These are phyloP conservation scores for Bryconaethiops microstoma DNA, from an alignment of 2,797 vertebrate genomes.

Conservation along the genomic window DNA sequence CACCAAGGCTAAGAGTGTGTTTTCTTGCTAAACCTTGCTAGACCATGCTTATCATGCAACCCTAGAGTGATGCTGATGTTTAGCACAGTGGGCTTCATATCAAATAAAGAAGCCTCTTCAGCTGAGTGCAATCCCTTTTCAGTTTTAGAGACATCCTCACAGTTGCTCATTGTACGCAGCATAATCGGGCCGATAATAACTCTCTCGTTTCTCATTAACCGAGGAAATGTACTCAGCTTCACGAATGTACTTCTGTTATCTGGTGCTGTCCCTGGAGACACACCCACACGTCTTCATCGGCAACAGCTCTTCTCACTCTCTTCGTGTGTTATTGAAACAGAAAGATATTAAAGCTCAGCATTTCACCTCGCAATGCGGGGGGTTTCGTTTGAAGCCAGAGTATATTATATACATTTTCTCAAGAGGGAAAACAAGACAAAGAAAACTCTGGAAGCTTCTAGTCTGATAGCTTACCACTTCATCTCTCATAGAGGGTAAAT, in stretches of 20 bases:
- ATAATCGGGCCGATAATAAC: conserved; percentile 59
- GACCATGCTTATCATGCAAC: background rate
- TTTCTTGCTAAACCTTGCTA: conserved; percentile 4
- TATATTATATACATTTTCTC: conserved; percentile 36
- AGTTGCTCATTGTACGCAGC: conserved; percentile 65
- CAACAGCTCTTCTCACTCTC: conserved; percentile 29
- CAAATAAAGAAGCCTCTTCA: conserved; percentile 9
- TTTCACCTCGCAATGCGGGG: conserved; percentile 1
- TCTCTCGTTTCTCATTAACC: conserved; percentile 70
- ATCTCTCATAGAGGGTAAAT: background rate
- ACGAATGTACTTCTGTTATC: conserved; percentile 59
- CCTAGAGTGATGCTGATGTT: background rate
- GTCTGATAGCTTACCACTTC: background rate
- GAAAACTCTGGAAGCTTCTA: conserved; percentile 1
- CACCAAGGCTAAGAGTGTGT: conserved; percentile 8
- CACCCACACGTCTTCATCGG: conserved; percentile 56
- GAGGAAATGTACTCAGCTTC: conserved; percentile 67
- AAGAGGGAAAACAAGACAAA: background rate
- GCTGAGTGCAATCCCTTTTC: conserved; percentile 16
- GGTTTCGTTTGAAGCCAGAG: conserved; percentile 20
- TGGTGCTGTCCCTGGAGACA: conserved; percentile 65
- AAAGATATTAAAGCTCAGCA: conserved; percentile 42
- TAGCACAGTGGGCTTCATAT: background rate
- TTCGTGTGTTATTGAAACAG: conserved; percentile 31
- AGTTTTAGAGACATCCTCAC: conserved; percentile 41